Conservation (phyloP, 2,797 vertebrate genomes). For the Mareca strepera region DNA sequence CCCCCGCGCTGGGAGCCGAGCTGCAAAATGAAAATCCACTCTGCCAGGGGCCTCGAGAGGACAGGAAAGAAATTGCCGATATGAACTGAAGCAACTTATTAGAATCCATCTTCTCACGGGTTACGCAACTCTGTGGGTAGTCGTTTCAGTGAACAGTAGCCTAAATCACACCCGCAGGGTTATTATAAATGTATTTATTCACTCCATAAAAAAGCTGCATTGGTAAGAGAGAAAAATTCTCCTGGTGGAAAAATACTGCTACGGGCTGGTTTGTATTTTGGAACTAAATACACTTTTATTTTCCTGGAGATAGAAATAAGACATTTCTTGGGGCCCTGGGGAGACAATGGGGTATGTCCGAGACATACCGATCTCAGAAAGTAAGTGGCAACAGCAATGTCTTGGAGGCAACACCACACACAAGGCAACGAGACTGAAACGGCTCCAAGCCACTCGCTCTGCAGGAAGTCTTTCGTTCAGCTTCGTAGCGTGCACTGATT, state of each 20-base stretch:
- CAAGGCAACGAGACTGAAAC: conserved; percentile 22
- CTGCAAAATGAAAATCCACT: conserved; percentile 9
- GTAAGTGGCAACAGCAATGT: neutral
- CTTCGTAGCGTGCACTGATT: neutral
- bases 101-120: conserved; percentile 1
- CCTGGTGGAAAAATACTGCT: conserved; percentile 64
- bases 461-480: neutral
- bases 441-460: neutral
- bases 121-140: conserved; percentile 51
- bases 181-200: conserved; percentile 70
- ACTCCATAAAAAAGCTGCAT: conserved; percentile 16
- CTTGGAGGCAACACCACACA: neutral
- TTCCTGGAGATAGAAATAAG: conserved; percentile 56
- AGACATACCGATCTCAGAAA: conserved; percentile 49
- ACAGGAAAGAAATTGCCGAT: neutral
- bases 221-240: conserved; percentile 37
- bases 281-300: conserved; percentile 1
- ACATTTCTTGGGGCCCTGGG: conserved; percentile 5
- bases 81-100: neutral
- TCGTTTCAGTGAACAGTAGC: neutral
- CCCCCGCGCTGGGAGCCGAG: neutral
- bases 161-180: conserved; percentile 31
- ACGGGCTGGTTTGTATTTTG: conserved; percentile 19
- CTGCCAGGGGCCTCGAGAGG: neutral
- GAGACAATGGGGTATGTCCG: conserved; percentile 11